phyloP scores from a whole-genome alignment of 2,888 invertebrate species.

The Orthonevra nobilis region DNA sequence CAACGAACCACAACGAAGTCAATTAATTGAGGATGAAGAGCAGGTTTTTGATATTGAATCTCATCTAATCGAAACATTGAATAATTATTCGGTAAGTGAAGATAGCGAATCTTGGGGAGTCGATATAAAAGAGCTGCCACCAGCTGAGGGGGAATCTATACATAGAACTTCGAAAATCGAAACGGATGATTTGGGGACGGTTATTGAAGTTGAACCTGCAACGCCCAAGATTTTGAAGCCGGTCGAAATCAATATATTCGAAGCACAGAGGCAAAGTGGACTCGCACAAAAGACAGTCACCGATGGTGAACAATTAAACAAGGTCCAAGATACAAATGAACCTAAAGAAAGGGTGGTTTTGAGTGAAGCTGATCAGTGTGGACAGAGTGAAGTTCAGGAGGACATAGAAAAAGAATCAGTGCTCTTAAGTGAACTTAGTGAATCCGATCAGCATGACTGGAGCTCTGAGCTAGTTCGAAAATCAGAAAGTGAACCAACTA shows the following conservation, averaged over 20 bases:
- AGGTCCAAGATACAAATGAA: slow-evolving; percentile 15
- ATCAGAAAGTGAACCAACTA: too few species aligned
- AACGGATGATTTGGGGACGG: slow-evolving; percentile 74
- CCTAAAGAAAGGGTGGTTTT: too few species aligned
- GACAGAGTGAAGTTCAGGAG: too few species aligned
- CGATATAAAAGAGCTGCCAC: slow-evolving; percentile 76
- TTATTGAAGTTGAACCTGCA: slow-evolving; percentile 78
- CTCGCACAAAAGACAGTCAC: slow-evolving; percentile 68
- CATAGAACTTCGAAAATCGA: slow-evolving; percentile 76
- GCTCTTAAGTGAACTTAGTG: too few species aligned
- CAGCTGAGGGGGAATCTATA: slow-evolving; percentile 76
- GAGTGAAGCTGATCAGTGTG: too few species aligned
- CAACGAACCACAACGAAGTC: slow-evolving; percentile 68
- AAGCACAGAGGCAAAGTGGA: slow-evolving; percentile 69
- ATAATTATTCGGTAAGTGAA: slow-evolving; percentile 73
- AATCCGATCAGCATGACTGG: too few species aligned
- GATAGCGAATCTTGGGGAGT: slow-evolving; percentile 73
- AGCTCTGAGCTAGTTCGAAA: too few species aligned
- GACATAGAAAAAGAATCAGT: too few species aligned
- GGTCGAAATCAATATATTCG: slow-evolving; percentile 73
- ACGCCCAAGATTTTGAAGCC: slow-evolving; percentile 74
- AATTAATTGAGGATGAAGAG: slow-evolving; percentile 62
- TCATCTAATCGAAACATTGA: slow-evolving; percentile 78
- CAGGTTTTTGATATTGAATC: slow-evolving; percentile 78
- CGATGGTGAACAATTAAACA: too few species aligned